These are phyloP conservation scores for Strigamia transsilvanica DNA, from an alignment of 2,888 invertebrate species.

Conservation along the genomic window DNA sequence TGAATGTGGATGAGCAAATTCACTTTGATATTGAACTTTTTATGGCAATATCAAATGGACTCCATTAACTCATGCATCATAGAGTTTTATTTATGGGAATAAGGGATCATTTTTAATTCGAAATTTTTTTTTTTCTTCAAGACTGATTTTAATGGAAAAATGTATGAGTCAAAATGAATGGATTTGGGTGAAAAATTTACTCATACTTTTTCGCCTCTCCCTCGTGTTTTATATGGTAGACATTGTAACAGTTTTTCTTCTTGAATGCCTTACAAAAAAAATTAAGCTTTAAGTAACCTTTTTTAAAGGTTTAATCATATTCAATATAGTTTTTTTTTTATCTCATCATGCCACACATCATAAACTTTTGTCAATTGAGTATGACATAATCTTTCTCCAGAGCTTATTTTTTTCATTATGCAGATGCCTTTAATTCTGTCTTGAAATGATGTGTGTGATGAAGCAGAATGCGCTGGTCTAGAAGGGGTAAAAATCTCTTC, in stretches of 20 bases:
- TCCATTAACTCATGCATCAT: constrained; percentile 49
- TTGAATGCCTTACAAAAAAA: not conserved
- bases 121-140: constrained; percentile 32
- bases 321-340: constrained; percentile 34
- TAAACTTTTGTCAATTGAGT: constrained; percentile 45
- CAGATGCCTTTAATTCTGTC: constrained; percentile 46
- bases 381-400: constrained; percentile 40
- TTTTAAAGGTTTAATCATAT: not conserved
- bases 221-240: not conserved
- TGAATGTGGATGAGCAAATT: constrained; percentile 29
- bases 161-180: constrained; percentile 31
- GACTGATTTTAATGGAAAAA: constrained; percentile 40
- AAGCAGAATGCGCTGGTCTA: constrained; percentile 41
- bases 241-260: not conserved
- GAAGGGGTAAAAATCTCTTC: constrained; percentile 44
- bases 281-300: not conserved
- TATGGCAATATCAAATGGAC: constrained; percentile 49
- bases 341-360: constrained; percentile 47
- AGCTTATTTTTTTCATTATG: constrained; percentile 49
- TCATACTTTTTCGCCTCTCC: not conserved
- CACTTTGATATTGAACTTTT: constrained; percentile 47
- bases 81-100: constrained; percentile 33
- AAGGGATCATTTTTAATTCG: constrained; percentile 43
- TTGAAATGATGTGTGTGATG: constrained; percentile 48
- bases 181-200: not conserved